Conservation (phyloP, 23 tunicate species). For the Halocynthia aurantium region DNA sequence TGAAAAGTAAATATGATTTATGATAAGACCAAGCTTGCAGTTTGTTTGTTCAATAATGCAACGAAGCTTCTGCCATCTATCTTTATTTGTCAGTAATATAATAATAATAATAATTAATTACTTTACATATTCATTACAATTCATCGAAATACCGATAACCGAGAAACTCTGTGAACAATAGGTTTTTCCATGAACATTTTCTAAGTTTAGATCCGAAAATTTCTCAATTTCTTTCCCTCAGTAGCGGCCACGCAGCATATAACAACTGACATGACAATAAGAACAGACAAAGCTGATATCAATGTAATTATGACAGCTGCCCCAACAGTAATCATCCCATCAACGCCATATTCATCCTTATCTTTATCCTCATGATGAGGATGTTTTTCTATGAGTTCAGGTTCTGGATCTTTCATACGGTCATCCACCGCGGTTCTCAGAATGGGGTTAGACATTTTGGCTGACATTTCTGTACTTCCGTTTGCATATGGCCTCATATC, state of each 20-base stretch:
- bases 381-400: neutral
- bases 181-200: too few species aligned
- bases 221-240: constrained; percentile 5
- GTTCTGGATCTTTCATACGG: neutral
- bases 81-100: too few species aligned
- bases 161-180: too few species aligned
- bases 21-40: too few species aligned
- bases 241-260: constrained; percentile 27
- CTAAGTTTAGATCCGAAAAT: too few species aligned
- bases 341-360: neutral
- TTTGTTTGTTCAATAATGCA: too few species aligned
- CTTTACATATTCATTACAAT: too few species aligned
- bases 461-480: neutral
- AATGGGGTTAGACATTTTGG: neutral
- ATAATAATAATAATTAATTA: too few species aligned
- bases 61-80: too few species aligned
- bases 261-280: constrained; percentile 41
- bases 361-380: neutral
- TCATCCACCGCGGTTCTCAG: neutral
- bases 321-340: constrained; percentile 17
- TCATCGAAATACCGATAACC: too few species aligned
- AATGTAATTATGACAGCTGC: constrained; percentile 28
- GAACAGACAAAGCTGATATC: constrained; percentile 23
- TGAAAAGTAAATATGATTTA: too few species aligned
- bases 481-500: constrained; percentile 8